A percentile compares a stretch with the other conserved stretches of the same genome.
These are phyloP conservation scores for Dinomys branickii DNA, from an alignment of 2,113 vertebrate species.

Conservation along the genomic window DNA sequence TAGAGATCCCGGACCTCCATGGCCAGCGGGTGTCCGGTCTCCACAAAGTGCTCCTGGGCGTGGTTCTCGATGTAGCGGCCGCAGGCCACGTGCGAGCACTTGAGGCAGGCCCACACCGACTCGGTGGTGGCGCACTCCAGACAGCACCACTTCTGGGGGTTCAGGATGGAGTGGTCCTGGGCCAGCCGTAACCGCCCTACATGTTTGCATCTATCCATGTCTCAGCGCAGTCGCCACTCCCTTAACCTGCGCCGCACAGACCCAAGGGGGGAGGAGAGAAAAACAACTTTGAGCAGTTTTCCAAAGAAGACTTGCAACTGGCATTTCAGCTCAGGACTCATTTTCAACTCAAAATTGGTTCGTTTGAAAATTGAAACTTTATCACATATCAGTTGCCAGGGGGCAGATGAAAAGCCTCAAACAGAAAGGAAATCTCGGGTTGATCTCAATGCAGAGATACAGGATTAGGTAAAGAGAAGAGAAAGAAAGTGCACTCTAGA, in stretches of 20 bases:
- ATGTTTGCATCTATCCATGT: constrained; percentile 99
- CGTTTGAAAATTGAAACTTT: background rate
- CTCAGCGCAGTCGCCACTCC: constrained; percentile 83
- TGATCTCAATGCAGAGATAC: background rate
- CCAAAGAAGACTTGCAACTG: background rate
- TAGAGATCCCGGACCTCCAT: constrained; percentile 98
- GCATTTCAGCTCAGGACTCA: constrained; percentile 21
- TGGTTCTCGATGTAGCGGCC: constrained; percentile 97
- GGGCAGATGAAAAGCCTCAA: background rate
- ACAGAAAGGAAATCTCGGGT: constrained; percentile 21
- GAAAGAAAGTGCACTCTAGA: background rate
- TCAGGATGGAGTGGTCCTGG: constrained; percentile 98
- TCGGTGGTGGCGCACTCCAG: constrained; percentile 95
- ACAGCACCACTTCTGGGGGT: constrained; percentile 98
- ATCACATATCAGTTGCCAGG: background rate
- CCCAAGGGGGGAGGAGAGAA: background rate
- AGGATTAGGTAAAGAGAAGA: background rate
- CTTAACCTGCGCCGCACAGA: constrained; percentile 73
- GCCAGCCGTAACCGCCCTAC: constrained; percentile 96
- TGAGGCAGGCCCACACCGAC: constrained; percentile 98
- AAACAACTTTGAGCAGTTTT: constrained; percentile 54
- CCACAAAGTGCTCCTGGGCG: constrained; percentile 94
- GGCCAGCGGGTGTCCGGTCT: constrained; percentile 93
- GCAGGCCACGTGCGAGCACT: constrained; percentile 98
- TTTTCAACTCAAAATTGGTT: constrained; percentile 51